Evolutionary conservation across 2,113 vertebrate genomes (phyloP), one percentile per base, ranked within the genome.

Genomic region (Myiagra hebetior): DNA sequence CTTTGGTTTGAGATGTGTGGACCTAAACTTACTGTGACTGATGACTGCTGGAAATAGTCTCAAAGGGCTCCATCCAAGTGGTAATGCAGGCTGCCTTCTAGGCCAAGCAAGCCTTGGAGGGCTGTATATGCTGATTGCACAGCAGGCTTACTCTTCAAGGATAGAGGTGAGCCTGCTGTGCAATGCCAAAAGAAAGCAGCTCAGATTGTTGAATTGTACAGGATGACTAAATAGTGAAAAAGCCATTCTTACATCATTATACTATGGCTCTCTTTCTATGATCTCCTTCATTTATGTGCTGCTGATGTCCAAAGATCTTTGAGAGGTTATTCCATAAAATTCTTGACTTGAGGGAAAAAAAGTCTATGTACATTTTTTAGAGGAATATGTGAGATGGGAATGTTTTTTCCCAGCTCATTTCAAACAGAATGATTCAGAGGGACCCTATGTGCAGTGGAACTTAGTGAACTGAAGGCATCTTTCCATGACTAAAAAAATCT

Each of bases 41-140:
- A 80, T 92, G 80, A 56, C 17, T 91, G 87, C 67, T 83, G 73
- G 64, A 93, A 95, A 75, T 70, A 68, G 87, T 94, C 95, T 87
- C 80, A 4, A 28, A 81, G 59, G 87, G 62, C 69, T 88, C 79
- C 41, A 18, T 64, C 35, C 42, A 55, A 19, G 6, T 63, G 52
- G 76, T 50, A 78, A 81, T 47, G 55, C 75, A 73, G 85, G 27
- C 70, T 95, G 82, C 53, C 91, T 95, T 89, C 50, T 92, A 93
- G 95, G 96, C 93, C 92, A 89, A 8, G 13, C 89, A 62, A 83
- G 87, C 91, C 95, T 95, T 81, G 87, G 78, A 91, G 93, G 77
- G 85, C 86, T 41, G 11, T 82, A 44, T 85, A 85, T 92, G 93
- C 84, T 92, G 94, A 93, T 76, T 93, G 75, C 91, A 83, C 90